Evolutionary conservation across 2,113 vertebrate genomes (phyloP).

Genomic region (Phylloscopus trochiloides): DNA sequence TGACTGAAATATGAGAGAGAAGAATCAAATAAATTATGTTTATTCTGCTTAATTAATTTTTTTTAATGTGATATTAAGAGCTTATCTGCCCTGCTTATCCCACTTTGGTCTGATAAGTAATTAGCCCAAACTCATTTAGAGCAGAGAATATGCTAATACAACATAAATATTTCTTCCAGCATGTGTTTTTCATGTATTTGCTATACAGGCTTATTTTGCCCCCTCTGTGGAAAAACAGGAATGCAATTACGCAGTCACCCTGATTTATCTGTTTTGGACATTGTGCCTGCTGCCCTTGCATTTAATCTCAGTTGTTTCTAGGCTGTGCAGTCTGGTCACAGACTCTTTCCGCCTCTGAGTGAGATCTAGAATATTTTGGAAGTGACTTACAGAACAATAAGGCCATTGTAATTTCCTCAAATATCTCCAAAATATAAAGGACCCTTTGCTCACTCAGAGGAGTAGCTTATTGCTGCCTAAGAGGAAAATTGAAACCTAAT

Average conservation of each 20-base stretch:
- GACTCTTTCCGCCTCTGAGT: not conserved
- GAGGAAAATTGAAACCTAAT: conserved; percentile 14
- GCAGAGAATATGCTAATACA: not conserved
- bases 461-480: not conserved
- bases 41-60: conserved; percentile 35
- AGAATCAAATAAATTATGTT: not conserved
- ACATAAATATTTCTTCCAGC: not conserved
- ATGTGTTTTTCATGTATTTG: not conserved
- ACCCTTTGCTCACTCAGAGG: not conserved
- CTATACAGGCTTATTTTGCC: not conserved
- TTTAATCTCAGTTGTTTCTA: conserved; percentile 12
- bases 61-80: conserved; percentile 1
- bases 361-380: not conserved
- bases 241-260: not conserved
- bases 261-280: conserved; percentile 41
- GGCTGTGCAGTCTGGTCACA: not conserved
- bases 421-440: not conserved
- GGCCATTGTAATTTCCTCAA: not conserved
- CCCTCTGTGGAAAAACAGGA: not conserved
- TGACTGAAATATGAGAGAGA: not conserved
- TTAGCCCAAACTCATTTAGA: not conserved
- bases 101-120: not conserved
- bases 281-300: not conserved
- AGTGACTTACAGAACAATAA: not conserved
- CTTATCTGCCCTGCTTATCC: not conserved